Percentiles rank a stretch among this genome's conserved stretches.
Evolutionary conservation across 2,113 vertebrate species (phyloP).

Genomic region (Smithornis capensis): DNA sequence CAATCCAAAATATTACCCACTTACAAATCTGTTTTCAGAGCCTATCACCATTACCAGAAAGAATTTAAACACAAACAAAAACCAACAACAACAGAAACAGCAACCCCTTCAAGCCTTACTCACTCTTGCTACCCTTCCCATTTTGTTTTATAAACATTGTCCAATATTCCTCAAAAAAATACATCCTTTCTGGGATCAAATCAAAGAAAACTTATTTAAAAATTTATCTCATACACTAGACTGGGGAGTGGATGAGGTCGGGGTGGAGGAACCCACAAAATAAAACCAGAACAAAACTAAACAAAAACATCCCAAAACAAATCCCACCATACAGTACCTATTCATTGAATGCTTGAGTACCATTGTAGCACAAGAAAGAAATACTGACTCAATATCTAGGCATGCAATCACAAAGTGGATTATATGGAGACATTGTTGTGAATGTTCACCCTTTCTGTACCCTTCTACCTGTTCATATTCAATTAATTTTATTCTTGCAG

Average conservation of each 20-base stretch:
- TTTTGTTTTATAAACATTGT: neutral
- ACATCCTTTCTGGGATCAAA: neutral
- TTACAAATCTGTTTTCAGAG: neutral
- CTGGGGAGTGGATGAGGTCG: too few relatives aligned
- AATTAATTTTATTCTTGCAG: constrained; percentile 1
- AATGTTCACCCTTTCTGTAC: neutral
- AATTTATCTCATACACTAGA: neutral
- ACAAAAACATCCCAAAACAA: neutral
- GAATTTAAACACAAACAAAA: neutral
- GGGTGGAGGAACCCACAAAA: neutral
- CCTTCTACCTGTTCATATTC: neutral
- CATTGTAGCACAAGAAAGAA: neutral
- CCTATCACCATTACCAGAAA: neutral
- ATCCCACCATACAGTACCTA: accelerated
- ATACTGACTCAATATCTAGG: neutral
- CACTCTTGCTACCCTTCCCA: neutral
- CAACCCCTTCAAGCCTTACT: neutral
- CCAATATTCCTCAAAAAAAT: neutral
- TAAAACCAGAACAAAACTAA: neutral
- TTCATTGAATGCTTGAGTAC: neutral
- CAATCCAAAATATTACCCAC: neutral
- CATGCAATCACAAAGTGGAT: neutral
- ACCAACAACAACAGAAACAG: neutral
- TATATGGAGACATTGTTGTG: neutral
- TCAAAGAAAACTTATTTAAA: neutral